Base-by-base conservation (phyloP, 1,140 invertebrate species). In the Pseudomyrmex concolor region DNA sequence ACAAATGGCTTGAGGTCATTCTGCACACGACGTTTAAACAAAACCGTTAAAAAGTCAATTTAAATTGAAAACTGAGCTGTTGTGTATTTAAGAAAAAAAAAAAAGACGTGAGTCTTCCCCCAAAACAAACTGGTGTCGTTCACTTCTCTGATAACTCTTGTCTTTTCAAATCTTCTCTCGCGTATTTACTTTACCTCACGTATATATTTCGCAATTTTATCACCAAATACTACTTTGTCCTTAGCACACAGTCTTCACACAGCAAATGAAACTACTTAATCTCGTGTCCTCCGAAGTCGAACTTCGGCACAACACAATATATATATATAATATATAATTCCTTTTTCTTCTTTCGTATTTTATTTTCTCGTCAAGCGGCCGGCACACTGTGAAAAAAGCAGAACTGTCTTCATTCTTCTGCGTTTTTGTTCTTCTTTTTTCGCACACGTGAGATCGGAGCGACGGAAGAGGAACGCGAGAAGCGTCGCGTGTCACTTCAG, bases 401-500 rank as follows among this genome's bases (percentile, higher is more conserved):
- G 34, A 34, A 34, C 34, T 7, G 34, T 34, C 34, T 34, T 34
- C 34, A 7, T 34, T 4, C 50, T 51, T 51, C 50, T 51, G 9
- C 13, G 4, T 68, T 51, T 15, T 13, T 15, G 25, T 67, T 12
- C 12, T 13, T 8, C 1, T 19, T 15, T 13, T 3, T 59, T 51
- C 13, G 50, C 9, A 51, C 19, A 34, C 34, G 34, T 34, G 34
- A 34, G 34, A 19, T 59, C 57, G n/a, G n/a, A 5, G n/a, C 9
- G 19, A 57, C 7, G 10, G 2, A 51, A 45, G 17, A 3, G 13
- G 48, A 43, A 25, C 15, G 43, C 17, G 59, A 15, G 60, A 51
- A 57, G 45, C 25, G 0, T 48, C 22, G 43, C 48, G 66, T 77
- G 72, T 71, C 70, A 64, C 25, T 25, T 25, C 64, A 15, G 54